phyloP scores from a whole-genome alignment of 2,113 vertebrate species.

The Chitala chitala region DNA sequence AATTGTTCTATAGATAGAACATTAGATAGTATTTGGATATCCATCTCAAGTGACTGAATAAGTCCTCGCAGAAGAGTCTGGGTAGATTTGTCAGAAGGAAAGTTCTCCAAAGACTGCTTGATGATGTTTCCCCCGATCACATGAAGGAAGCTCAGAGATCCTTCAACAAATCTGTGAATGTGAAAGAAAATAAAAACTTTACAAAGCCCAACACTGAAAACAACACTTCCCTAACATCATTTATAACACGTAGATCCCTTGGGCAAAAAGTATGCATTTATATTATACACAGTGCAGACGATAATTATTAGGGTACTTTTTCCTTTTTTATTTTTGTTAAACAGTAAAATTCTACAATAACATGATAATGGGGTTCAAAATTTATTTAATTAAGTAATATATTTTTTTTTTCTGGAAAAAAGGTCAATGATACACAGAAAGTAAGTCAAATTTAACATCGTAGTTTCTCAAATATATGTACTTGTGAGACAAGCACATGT shows the following conservation, averaged over 20 bases:
- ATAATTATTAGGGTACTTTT: too few species aligned
- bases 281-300: background rate
- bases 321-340: too few species aligned
- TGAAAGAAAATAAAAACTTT: background rate
- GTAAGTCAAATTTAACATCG: too few species aligned
- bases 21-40: constrained; percentile 33
- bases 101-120: constrained; percentile 5
- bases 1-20: constrained; percentile 24
- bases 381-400: too few species aligned
- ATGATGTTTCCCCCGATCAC: constrained; percentile 36
- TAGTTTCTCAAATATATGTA: too few species aligned
- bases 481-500: too few species aligned
- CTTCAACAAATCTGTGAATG: constrained; percentile 36
- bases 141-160: constrained; percentile 50
- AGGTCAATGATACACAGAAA: too few species aligned
- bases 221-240: background rate
- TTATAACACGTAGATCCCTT: too few species aligned
- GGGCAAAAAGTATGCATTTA: too few species aligned
- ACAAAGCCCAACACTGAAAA: background rate
- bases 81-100: constrained; percentile 34
- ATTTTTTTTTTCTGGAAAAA: too few species aligned
- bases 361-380: too few species aligned
- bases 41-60: constrained; percentile 37
- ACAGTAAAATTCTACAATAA: too few species aligned
- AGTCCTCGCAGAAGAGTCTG: constrained; percentile 40